These are phyloP conservation scores for Stenodera caucasica DNA, from an alignment of 2,888 invertebrate genomes.

Conservation along the genomic window DNA sequence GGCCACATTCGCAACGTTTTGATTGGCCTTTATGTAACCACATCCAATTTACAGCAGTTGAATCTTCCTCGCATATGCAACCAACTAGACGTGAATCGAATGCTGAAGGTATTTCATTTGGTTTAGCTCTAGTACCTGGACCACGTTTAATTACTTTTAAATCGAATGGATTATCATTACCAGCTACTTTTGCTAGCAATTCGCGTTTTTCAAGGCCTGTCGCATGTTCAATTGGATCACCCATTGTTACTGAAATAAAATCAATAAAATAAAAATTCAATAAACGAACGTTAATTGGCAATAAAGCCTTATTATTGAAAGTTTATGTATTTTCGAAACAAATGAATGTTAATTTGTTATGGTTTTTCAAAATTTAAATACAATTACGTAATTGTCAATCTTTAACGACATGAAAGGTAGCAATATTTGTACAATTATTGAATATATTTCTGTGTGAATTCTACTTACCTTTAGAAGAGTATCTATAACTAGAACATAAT, in stretches of 20 bases:
- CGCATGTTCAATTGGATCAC: constrained; percentile 89
- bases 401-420: not conserved
- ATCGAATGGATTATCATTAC: constrained; percentile 86
- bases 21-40: constrained; percentile 89
- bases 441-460: no score
- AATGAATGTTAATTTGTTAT: not conserved
- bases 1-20: constrained; percentile 93
- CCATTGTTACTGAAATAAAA: constrained; percentile 65
- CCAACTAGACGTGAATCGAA: constrained; percentile 89
- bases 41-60: constrained; percentile 89
- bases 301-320: not conserved
- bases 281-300: not conserved
- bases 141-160: constrained; percentile 81
- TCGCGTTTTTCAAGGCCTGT: constrained; percentile 93
- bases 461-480: constrained; percentile 68
- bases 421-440: not conserved
- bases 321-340: not conserved
- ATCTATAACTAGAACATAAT: constrained; percentile 64
- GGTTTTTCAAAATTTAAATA: not conserved
- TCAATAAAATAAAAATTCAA: not conserved
- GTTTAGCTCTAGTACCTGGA: constrained; percentile 77
- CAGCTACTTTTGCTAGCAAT: constrained; percentile 80
- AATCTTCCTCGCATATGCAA: constrained; percentile 95
- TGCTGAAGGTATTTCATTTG: constrained; percentile 89
- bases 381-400: constrained; percentile 50